phyloP scores from a whole-genome alignment of 2,113 vertebrate genomes.

The Mystacornis crossleyi region DNA sequence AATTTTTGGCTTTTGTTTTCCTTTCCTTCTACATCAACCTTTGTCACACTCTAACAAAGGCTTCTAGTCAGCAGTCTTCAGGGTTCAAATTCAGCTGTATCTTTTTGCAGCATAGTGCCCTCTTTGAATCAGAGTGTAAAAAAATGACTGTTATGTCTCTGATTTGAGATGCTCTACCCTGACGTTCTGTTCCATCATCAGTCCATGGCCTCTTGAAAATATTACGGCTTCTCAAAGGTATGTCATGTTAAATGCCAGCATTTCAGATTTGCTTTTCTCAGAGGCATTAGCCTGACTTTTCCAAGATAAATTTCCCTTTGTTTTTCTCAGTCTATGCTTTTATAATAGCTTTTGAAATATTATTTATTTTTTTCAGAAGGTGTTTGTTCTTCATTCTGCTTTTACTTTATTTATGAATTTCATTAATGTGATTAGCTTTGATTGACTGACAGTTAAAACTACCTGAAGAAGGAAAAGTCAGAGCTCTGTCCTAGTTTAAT shows the following conservation, averaged over 20 bases:
- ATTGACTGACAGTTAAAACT: slow-evolving; percentile 28
- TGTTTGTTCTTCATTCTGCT: neutral
- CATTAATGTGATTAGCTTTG: slow-evolving; percentile 10
- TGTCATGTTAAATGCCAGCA: slow-evolving; percentile 6
- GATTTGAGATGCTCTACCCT: neutral
- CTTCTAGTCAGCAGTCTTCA: neutral
- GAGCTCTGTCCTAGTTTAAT: neutral
- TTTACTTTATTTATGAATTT: slow-evolving; percentile 30
- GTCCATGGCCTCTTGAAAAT: neutral
- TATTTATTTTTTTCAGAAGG: neutral
- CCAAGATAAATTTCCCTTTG: neutral
- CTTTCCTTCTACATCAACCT: neutral
- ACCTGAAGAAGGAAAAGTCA: neutral
- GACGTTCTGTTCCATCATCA: neutral
- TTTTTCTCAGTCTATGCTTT: neutral
- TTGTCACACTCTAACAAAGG: neutral
- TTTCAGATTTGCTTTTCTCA: slow-evolving; percentile 3
- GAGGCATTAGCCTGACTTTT: neutral
- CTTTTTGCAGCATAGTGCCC: neutral
- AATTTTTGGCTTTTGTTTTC: neutral
- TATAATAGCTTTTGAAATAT: neutral
- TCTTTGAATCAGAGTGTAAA: neutral
- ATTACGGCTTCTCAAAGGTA: neutral
- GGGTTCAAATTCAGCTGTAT: neutral
- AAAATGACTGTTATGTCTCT: neutral